Evolutionary conservation across 2,888 invertebrate genomes (phyloP), one percentile per base, ranked within the genome.

Genomic region (Venustoraphidia nigricollis): DNA sequence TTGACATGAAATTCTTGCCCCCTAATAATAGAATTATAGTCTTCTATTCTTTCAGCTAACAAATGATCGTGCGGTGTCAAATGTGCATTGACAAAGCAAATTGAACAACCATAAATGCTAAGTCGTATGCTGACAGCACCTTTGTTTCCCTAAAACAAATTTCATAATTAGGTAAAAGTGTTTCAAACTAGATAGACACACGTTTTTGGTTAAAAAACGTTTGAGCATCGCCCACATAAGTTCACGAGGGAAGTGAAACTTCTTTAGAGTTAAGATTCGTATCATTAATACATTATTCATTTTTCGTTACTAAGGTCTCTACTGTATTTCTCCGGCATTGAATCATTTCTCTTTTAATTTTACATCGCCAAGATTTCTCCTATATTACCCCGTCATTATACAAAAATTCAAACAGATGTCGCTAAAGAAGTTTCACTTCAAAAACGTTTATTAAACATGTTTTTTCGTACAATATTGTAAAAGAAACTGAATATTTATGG

Each of bases 91-190:
- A 95, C 83, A 48, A 94, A 76, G 60, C 92, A 88, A 46, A 94
- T 62, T 1, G 89, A 92, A 59, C 89, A 84, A 2, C 93, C 94
- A 61, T 90, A 89, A 36, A 92, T 74, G 58, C 83, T 86, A 60
- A 95, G 77, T 50, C 95, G 74, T 46, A 93, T 73, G 62, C 88
- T 90, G 1, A 93, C 88, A 4, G 89, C 94, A 14, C 95, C 95
- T 72, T 96, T 96, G 68, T 94, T 95, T 34, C 95, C 96, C 92
- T 92, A 65, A 34, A 72, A 69, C 45, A 46, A 50, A 40, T 13
- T 41, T 37, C 39, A 39, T 34, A 41, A 13, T n/a, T n/a, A n/a
- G n/a, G n/a, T 9, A 39, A 2, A 9, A 14, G 14, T 10, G 11
- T 39, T 39, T 39, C 8, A 39, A 13, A 10, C 2, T 17, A 43